These are phyloP conservation scores for Cichladusa arquata DNA, from an alignment of 2,113 vertebrate genomes.

Conservation along the genomic window DNA sequence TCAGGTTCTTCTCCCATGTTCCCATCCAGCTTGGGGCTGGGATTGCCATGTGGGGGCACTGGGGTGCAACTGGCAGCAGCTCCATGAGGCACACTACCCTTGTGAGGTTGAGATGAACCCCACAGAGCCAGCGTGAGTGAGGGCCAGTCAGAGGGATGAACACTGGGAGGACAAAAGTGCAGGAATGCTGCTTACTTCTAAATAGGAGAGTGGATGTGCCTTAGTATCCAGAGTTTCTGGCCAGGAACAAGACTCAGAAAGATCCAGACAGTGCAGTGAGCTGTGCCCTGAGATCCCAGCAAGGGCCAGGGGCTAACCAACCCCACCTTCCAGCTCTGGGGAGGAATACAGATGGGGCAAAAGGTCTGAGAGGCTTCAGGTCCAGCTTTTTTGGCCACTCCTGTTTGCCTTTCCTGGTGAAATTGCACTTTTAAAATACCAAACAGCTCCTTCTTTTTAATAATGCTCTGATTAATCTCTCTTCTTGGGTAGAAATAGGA, in stretches of 20 bases:
- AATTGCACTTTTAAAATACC: neutral
- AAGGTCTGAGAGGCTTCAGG: neutral
- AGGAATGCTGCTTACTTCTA: neutral
- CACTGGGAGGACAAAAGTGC: neutral
- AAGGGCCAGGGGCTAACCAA: too few relatives aligned
- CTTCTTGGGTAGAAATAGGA: neutral
- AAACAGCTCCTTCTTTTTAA: neutral
- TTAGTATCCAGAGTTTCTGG: neutral
- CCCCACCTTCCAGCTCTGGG: neutral
- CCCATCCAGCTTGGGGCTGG: neutral
- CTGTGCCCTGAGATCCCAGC: neutral
- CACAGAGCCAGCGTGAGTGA: fast-evolving
- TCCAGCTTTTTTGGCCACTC: neutral
- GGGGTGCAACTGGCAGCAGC: neutral
- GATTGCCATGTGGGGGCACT: neutral
- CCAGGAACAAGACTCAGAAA: neutral
- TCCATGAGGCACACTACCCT: neutral
- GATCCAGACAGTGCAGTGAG: neutral
- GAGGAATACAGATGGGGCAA: neutral
- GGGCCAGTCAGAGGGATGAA: neutral
- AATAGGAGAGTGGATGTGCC: neutral
- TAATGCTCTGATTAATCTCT: neutral
- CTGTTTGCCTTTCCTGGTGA: neutral
- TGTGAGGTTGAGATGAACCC: neutral
- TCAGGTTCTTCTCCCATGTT: neutral